Evolutionary conservation across 1,140 invertebrate genomes (phyloP), one percentile per base, ranked within the genome.

Genomic region (Geopemphigus sp.): DNA sequence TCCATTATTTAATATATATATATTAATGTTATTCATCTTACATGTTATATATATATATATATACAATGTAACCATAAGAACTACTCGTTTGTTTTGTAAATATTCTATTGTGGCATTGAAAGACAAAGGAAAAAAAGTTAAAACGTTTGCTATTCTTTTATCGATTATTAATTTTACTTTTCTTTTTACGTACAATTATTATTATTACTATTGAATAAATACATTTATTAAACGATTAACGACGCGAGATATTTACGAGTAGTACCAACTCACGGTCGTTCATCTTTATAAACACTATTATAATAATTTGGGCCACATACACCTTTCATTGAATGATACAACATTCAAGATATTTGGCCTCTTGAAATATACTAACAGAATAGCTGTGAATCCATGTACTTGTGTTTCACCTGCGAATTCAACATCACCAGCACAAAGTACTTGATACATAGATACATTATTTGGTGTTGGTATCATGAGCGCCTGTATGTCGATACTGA

Each of bases 281-380:
- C 11, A 29, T 29, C 1, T 50, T 26, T 19, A 50, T 68, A 24
- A 54, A 10, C 6, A 24, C 6, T 11, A 39, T 19, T 76, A 76
- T 1, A 32, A 45, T 11, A 76, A 59, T 47, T 47, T 61, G n/a
- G 74, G 57, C 74, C 74, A 78, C 12, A 47, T 39, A n/a, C 57
- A 78, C 17, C 74, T n/a, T 61, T 78, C 74, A 19, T 50, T 63
- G 29, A 50, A 78, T 4, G 74, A 78, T 50, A 78, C 56, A 24
- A 61, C 74, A 63, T 78, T 61, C 19, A 78, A 50, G 29, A 78
- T 2, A 8, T 63, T 78, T 4, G 74, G 57, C 26, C 11, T 59
- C 10, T 29, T 0, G 19, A 63, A 78, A 47, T 78, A 78, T 5
- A 78, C 39, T 50, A 78, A n/a, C 14, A 78, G 45, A 50, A 22